These are phyloP conservation scores for Muntiacus muntjak DNA, from an alignment of 2,113 vertebrate species.

Conservation along the genomic window DNA sequence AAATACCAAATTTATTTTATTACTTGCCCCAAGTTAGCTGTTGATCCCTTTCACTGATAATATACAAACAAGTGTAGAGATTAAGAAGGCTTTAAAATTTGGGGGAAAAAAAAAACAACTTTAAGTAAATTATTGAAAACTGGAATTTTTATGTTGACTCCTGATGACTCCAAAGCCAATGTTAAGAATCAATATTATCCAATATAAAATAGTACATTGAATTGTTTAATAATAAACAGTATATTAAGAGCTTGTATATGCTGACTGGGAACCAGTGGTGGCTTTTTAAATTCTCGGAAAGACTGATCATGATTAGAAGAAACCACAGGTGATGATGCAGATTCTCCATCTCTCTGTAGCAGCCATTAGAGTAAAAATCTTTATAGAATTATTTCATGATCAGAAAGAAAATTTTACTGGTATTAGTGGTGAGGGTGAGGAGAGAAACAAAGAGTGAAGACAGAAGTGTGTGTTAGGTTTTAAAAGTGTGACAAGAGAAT, in stretches of 20 bases:
- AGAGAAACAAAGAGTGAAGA: constrained; percentile 29
- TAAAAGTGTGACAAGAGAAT: constrained; percentile 19
- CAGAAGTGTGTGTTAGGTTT: constrained; percentile 40
- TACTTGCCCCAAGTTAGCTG: constrained; percentile 27
- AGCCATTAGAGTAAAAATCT: constrained; percentile 44
- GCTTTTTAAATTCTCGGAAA: constrained; percentile 20
- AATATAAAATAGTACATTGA: constrained; percentile 46
- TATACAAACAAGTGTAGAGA: constrained; percentile 13
- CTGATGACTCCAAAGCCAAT: neutral
- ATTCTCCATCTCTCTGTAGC: constrained; percentile 7
- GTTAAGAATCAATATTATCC: constrained; percentile 12
- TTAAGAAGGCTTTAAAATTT: neutral
- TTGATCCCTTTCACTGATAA: constrained; percentile 39
- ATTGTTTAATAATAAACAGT: constrained; percentile 55
- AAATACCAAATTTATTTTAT: neutral
- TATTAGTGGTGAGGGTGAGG: neutral
- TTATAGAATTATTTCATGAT: neutral
- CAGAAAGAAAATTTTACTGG: constrained; percentile 7
- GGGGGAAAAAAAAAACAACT: neutral
- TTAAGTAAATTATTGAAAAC: neutral
- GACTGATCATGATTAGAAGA: constrained; percentile 40
- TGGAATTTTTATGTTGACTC: constrained; percentile 15
- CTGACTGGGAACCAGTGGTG: neutral
- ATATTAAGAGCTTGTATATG: constrained; percentile 50
- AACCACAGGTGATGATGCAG: neutral